Evolutionary conservation across 30 jellyfish, hydroid and myxozoan genomes (phyloP).

Genomic region (Hydractinia echinata): DNA sequence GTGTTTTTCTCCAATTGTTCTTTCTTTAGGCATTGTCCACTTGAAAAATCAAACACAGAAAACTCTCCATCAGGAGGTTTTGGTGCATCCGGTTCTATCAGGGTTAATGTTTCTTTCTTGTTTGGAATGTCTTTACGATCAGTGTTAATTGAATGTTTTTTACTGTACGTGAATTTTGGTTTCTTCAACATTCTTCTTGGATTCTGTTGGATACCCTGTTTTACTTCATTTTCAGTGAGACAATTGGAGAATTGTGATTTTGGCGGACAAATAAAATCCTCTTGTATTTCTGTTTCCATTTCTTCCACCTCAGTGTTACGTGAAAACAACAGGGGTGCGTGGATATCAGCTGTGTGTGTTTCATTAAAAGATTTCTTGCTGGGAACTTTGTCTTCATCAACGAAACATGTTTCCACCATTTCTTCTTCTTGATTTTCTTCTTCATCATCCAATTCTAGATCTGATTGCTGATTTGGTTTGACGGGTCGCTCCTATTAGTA

Average conservation of each 20-base stretch:
- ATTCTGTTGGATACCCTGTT: neutral
- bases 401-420: too few species aligned
- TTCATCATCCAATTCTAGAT: too few species aligned
- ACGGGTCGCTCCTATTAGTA: too few species aligned
- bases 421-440: too few species aligned
- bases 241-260: neutral
- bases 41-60: slow-evolving; percentile 19
- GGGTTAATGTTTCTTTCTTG: neutral
- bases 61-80: neutral
- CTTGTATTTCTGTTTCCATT: too few species aligned
- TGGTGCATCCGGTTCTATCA: neutral
- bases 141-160: neutral
- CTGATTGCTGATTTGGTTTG: too few species aligned
- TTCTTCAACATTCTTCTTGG: neutral
- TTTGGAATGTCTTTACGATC: neutral
- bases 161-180: neutral
- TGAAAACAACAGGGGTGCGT: too few species aligned
- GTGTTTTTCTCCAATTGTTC: too few species aligned
- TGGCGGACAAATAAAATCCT: neutral
- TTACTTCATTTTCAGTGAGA: neutral
- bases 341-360: too few species aligned
- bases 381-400: too few species aligned
- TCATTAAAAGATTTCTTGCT: too few species aligned
- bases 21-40: neutral
- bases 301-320: too few species aligned